Evolutionary conservation across 2,797 vertebrate species (phyloP).

Genomic region (Argya squamiceps): DNA sequence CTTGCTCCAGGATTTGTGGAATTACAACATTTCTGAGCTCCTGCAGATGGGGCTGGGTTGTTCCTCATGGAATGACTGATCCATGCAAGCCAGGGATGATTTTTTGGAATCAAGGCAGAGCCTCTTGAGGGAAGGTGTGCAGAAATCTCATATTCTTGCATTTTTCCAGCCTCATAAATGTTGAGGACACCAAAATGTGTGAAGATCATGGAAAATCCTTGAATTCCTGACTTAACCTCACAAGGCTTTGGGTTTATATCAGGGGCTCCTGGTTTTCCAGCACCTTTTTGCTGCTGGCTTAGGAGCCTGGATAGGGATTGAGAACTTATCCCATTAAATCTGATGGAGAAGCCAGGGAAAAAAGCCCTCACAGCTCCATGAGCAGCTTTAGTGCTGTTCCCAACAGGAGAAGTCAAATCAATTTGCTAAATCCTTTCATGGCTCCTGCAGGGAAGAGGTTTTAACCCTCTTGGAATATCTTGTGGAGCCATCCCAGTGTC

Average conservation of each 20-base stretch:
- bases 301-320: not conserved
- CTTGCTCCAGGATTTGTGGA: not conserved
- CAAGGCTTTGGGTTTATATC: not conserved
- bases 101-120: not conserved
- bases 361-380: accelerated
- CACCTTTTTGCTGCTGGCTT: not conserved
- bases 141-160: not conserved
- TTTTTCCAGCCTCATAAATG: not conserved
- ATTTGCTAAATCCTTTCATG: not conserved
- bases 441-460: not conserved
- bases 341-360: not conserved
- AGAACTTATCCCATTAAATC: not conserved
- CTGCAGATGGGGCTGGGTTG: not conserved
- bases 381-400: not conserved
- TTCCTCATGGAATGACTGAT: not conserved
- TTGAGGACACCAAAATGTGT: not conserved
- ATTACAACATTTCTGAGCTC: accelerated
- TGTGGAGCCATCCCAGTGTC: not conserved
- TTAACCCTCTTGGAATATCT: not conserved
- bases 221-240: not conserved
- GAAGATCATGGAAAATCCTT: not conserved
- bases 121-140: accelerated
- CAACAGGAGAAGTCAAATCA: not conserved
- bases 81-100: not conserved
- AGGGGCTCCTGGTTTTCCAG: not conserved